Conservation (phyloP, 1,140 invertebrate species). For the Pentalonia nigronervosa region DNA sequence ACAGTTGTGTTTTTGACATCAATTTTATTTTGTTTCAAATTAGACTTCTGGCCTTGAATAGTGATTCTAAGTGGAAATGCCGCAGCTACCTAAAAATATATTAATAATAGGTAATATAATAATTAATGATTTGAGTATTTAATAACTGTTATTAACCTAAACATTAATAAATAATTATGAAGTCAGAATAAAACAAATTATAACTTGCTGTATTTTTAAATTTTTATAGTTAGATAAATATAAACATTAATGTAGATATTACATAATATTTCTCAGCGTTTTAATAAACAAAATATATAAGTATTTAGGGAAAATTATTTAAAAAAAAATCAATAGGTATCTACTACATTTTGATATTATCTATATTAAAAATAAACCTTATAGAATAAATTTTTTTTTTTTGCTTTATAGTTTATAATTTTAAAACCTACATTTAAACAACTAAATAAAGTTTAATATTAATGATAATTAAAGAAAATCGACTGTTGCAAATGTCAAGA, state of each 20-base stretch:
- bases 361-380: too few relatives aligned
- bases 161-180: neutral
- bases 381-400: too few relatives aligned
- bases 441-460: neutral
- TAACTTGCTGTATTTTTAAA: neutral
- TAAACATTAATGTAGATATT: neutral
- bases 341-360: too few relatives aligned
- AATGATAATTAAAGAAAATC: neutral
- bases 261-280: neutral
- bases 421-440: neutral
- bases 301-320: neutral
- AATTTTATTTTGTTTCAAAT: slow-evolving; percentile 33
- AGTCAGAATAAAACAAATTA: neutral
- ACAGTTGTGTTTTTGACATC: neutral
- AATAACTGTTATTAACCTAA: too few relatives aligned
- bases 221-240: neutral
- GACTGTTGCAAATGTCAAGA: neutral
- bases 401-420: neutral
- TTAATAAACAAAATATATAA: neutral
- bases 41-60: slow-evolving; percentile 36
- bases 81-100: slow-evolving; percentile 35
- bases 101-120: too few relatives aligned
- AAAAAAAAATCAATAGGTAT: too few relatives aligned
- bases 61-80: slow-evolving; percentile 43
- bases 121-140: neutral